These are phyloP conservation scores for Pan troglodytes DNA, from an alignment of 2,113 vertebrate species.

Conservation along the genomic window NHGRI_mPanTro3-v2.1_pri NC_072411.2:101724501-101725000, in stretches of 20 bases:
- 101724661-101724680: neutral
- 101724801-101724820: neutral
- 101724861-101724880: neutral
- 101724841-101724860: neutral
- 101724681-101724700: neutral
- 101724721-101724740: slow-evolving; percentile 8
- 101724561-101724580: neutral
- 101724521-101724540: neutral
- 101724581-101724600: neutral
- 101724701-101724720: neutral
- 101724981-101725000: neutral
- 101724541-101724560: neutral
- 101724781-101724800: neutral
- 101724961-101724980: neutral
- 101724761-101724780: neutral
- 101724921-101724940: neutral
- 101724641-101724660: neutral
- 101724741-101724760: neutral
- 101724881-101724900: neutral
- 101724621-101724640: neutral
- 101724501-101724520: neutral
- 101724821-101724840: neutral
- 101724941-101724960: neutral
- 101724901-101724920: neutral
- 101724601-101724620: neutral